Evolutionary conservation across 2,888 invertebrate genomes (phyloP), one percentile per base, ranked within the genome.

Genomic region (Cephus sareptanus): DNA sequence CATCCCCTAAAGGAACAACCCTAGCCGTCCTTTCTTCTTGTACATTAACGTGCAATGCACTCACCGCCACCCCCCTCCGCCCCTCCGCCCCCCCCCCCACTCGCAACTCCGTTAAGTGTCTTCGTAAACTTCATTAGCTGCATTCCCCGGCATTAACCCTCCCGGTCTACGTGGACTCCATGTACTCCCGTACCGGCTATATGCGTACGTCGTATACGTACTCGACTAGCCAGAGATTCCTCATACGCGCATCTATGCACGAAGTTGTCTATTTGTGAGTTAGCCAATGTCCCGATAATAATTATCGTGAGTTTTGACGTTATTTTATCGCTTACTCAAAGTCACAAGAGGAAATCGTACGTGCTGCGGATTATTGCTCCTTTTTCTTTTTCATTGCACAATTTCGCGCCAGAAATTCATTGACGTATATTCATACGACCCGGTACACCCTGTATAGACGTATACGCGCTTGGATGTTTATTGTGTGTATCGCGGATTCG

Each of bases 81-180:
- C 37, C 4, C 37, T 4, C 13, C 13, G 0, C 13, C 4, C 9
- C 40, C 40, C 23, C 13, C 1, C 40, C 40, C 23, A 56, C 6
- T 56, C 23, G 84, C 87, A 86, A 88, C 88, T 86, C 86, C 86
- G 87, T 88, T 87, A 86, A 89, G 89, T 89, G 86, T 87, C 89
- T 89, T 89, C 85, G 86, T 84, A 87, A 89, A 89, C 89, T 89
- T 89, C 88, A 88, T 89, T 89, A 89, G 86, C 85, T 85, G 85
- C 85, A 86, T 88, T 88, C 86, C 85, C 88, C 85, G 84, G 85
- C 87, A 86, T 87, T 87, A 87, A 84, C 78, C 86, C 84, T 77
- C 80, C 85, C 77, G 79, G 81, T 70, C 37, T 78, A 56, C 23
- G 23, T 56, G 56, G 23, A 56, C 56, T 56, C 56, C 9, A 56